Conservation (phyloP, 1,140 invertebrate species). For the Brachionus koreanus region DNA sequence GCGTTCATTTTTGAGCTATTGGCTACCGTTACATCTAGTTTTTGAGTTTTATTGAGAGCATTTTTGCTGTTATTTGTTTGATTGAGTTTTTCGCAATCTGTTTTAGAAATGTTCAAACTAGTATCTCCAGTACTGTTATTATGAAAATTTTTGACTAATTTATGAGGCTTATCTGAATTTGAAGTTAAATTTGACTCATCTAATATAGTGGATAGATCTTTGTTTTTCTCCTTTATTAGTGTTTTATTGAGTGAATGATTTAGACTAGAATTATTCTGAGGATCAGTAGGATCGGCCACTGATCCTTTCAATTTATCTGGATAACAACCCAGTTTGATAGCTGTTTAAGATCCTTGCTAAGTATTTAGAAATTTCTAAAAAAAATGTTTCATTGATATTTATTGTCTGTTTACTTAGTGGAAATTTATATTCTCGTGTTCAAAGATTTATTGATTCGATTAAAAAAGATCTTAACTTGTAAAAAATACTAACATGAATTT, state of each 20-base stretch:
- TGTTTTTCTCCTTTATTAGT: constrained; percentile 2
- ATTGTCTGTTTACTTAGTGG: too few relatives aligned
- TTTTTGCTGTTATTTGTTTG: neutral
- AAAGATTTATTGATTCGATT: too few relatives aligned
- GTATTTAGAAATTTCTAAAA: neutral
- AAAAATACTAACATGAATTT: neutral
- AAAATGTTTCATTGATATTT: neutral
- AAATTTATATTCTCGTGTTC: too few relatives aligned
- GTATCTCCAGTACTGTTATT: constrained; percentile 43
- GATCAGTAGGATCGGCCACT: constrained; percentile 19
- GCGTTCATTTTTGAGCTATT: neutral
- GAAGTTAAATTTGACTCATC: neutral
- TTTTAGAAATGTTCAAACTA: constrained; percentile 12
- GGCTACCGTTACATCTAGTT: neutral
- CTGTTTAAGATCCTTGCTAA: neutral
- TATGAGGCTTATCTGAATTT: constrained; percentile 8
- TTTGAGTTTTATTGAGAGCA: neutral
- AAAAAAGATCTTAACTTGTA: neutral
- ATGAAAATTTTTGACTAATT: constrained; percentile 4
- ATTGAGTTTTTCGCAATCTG: neutral
- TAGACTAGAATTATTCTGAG: constrained; percentile 11
- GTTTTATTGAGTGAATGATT: constrained; percentile 8
- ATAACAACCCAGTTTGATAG: constrained; percentile 43
- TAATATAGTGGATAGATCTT: constrained; percentile 24
- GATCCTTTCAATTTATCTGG: constrained; percentile 43